Conservation (phyloP, 2,888 invertebrate genomes). For the Agriopis leucophaearia region DNA sequence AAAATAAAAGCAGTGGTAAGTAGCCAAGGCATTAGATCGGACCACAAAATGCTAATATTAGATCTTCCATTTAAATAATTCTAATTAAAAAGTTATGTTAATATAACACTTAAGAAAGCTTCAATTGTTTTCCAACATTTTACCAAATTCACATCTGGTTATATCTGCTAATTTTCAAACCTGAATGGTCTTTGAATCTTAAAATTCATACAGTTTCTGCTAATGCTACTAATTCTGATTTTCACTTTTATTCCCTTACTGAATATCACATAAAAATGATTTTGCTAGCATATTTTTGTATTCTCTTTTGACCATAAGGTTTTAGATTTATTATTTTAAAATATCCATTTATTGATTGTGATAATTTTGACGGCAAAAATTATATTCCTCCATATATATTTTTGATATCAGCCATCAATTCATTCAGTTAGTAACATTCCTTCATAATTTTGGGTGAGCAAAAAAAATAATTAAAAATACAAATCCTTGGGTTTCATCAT, state of each 20-base stretch:
- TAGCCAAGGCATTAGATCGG: slow-evolving; percentile 50
- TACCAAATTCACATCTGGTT: neutral
- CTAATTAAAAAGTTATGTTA: neutral
- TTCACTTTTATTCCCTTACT: neutral
- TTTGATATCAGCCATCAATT: slow-evolving; percentile 1
- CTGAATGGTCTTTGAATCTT: slow-evolving; percentile 42
- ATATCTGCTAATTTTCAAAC: slow-evolving; percentile 14
- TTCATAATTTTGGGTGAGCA: slow-evolving; percentile 11
- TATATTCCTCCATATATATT: slow-evolving; percentile 5
- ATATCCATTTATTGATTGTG: slow-evolving; percentile 4
- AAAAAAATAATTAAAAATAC: neutral
- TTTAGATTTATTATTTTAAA: slow-evolving; percentile 1
- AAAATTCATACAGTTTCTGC: slow-evolving; percentile 20
- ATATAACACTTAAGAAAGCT: neutral
- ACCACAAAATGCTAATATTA: slow-evolving; percentile 44
- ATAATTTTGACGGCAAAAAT: slow-evolving; percentile 8
- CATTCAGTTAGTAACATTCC: slow-evolving; percentile 26
- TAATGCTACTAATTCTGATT: neutral
- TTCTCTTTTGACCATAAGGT: slow-evolving; percentile 1
- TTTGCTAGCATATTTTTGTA: slow-evolving; percentile 5
- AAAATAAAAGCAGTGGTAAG: slow-evolving; percentile 55
- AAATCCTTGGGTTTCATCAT: slow-evolving; percentile 2
- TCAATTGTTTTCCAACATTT: neutral
- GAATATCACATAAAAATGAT: neutral
- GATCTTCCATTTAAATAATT: slow-evolving; percentile 1